phyloP scores from a whole-genome alignment of 2,888 invertebrate genomes.

The Ceramica pisi region DNA sequence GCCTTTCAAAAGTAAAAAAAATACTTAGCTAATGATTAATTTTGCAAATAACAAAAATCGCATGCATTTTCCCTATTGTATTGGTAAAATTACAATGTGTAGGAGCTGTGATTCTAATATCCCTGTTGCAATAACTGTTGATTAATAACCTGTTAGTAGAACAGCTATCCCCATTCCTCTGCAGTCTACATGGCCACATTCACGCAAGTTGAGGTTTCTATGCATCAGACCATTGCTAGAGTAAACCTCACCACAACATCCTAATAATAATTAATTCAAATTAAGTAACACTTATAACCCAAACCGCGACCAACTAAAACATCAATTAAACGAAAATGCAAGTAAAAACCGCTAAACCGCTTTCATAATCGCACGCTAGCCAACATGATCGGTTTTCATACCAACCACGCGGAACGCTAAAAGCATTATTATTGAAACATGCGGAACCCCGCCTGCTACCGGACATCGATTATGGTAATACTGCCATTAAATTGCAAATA shows the following conservation, averaged over 20 bases:
- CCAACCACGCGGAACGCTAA: constrained; percentile 36
- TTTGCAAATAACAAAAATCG: too few relatives aligned
- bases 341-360: constrained; percentile 40
- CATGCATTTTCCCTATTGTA: too few relatives aligned
- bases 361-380: not conserved
- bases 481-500: constrained; percentile 86
- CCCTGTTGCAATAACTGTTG: too few relatives aligned
- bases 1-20: too few relatives aligned
- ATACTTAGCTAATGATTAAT: too few relatives aligned
- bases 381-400: constrained; percentile 32
- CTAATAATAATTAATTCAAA: constrained; percentile 4
- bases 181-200: not conserved
- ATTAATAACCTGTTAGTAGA: not conserved
- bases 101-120: too few relatives aligned
- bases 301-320: constrained; percentile 36
- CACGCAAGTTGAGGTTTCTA: not conserved
- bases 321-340: constrained; percentile 29
- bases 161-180: not conserved
- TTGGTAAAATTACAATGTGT: too few relatives aligned
- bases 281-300: not conserved
- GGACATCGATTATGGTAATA: constrained; percentile 85
- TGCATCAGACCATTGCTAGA: not conserved
- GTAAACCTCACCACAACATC: not conserved
- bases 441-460: constrained; percentile 59
- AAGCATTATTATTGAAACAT: constrained; percentile 65